Conservation (phyloP, 30 jellyfish, hydroid and myxozoan species). For the Mastigias papua region DNA sequence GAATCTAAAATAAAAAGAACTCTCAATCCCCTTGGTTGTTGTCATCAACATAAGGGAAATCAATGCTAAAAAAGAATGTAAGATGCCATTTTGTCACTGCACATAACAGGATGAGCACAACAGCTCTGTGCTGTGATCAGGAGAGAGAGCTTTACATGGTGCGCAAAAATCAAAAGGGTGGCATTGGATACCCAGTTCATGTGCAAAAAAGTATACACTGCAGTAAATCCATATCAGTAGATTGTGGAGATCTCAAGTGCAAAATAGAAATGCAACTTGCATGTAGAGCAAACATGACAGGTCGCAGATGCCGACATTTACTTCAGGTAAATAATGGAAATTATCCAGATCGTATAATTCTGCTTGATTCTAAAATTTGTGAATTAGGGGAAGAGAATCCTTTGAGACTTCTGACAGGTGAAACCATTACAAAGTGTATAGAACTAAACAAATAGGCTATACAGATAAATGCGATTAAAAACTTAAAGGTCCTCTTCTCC, state of each 20-base stretch:
- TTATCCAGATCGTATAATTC: background rate
- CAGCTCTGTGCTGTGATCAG: too few species aligned
- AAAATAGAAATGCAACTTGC: conserved; percentile 27
- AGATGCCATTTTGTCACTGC: too few species aligned
- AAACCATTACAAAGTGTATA: conserved; percentile 29
- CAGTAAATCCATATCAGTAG: background rate
- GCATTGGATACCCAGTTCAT: conserved; percentile 56
- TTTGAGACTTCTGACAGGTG: conserved; percentile 4
- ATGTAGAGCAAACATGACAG: conserved; percentile 34
- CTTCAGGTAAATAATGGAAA: conserved; percentile 30
- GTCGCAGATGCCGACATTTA: conserved; percentile 34
- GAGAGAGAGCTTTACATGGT: too few species aligned
- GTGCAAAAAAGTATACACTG: conserved; percentile 56
- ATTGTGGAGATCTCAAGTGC: conserved; percentile 51
- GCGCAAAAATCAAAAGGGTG: conserved; percentile 23
- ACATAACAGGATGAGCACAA: too few species aligned
- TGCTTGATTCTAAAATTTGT: background rate
- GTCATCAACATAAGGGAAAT: too few species aligned
- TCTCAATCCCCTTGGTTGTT: too few species aligned
- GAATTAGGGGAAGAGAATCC: background rate
- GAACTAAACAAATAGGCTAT: background rate
- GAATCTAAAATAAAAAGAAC: too few species aligned
- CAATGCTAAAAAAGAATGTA: too few species aligned
- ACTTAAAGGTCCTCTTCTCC: background rate
- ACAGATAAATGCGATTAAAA: background rate